Percentiles rank a stretch among this genome's conserved stretches.
phyloP scores from a whole-genome alignment of 2,888 invertebrate genomes.

The Meganola albula region DNA sequence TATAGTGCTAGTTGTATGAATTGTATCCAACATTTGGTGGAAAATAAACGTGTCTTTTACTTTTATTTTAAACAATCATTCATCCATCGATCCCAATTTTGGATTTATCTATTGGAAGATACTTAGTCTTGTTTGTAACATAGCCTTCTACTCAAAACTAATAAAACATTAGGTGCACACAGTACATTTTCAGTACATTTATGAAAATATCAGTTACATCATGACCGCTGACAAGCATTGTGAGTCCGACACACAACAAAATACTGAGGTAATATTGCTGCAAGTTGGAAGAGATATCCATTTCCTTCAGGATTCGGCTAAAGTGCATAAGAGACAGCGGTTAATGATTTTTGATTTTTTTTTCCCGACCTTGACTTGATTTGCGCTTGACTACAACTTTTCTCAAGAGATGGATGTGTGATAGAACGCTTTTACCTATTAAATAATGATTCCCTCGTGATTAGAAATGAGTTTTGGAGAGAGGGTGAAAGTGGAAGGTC shows the following conservation, averaged over 20 bases:
- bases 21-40: too few species aligned
- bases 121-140: too few species aligned
- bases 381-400: not conserved
- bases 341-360: conserved; percentile 2
- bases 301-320: conserved; percentile 23
- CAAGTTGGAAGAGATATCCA: conserved; percentile 27
- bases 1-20: too few species aligned
- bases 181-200: too few species aligned
- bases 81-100: too few species aligned
- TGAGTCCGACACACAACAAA: conserved; percentile 29
- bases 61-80: too few species aligned
- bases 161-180: conserved; percentile 13
- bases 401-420: not conserved
- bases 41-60: too few species aligned
- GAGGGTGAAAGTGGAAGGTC: too few species aligned
- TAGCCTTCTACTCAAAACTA: conserved; percentile 12
- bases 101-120: too few species aligned
- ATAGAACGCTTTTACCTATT: not conserved
- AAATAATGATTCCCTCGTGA: not conserved
- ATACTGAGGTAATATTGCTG: conserved; percentile 40
- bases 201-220: conserved; percentile 30
- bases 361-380: not conserved
- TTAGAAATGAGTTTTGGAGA: too few species aligned
- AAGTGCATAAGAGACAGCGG: conserved; percentile 12
- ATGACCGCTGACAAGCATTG: conserved; percentile 34